Base-by-base conservation (phyloP, 2,888 invertebrate species). In the Tenthredo livida region DNA sequence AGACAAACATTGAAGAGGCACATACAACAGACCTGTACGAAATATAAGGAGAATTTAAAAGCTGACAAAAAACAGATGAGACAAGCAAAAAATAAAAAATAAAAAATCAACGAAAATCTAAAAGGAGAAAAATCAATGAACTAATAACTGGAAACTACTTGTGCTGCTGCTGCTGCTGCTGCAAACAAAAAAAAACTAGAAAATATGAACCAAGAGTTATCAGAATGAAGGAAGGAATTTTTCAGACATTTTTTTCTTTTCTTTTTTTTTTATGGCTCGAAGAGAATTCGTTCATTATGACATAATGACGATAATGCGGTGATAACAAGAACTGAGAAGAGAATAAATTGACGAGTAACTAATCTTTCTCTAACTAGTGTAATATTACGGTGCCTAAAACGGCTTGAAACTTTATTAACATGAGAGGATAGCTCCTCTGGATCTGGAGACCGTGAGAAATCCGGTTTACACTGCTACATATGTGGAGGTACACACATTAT, bases 391-490 rank as follows among this genome's bases (percentile, higher is more conserved):
- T 61, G 9, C 21, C 25, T 47, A 47, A 75, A 75, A 25, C n/a
- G 37, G 21, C 37, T 75, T 47, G 47, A 47, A 43, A 43, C 47
- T 75, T 47, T 12, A 61, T 61, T 61, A 61, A 61, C 25, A 61
- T 25, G 25, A 61, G 61, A 25, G 61, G 61, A 61, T 61, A 37
- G 37, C 61, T 25, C 6, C 43, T 12, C n/a, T 2, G 25, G 72
- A 72, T 40, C 47, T 75, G 25, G 75, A 75, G 75, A 75, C 40
- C 47, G 21, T 75, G 75, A 75, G 21, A 75, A 47, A 75, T 75
- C 75, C 75, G 75, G 75, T 75, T 75, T 75, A 9, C 25, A 47
- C 25, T 47, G 7, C 75, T 5, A 17, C 12, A 75, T n/a, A 25
- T 47, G 47, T 70, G 47, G 10, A 40, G 43, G 25, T 75, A 47